Percentiles rank a stretch among this genome's conserved stretches.
phyloP scores from a whole-genome alignment of 1,140 invertebrate genomes.

The Drosophila parvula region DNA sequence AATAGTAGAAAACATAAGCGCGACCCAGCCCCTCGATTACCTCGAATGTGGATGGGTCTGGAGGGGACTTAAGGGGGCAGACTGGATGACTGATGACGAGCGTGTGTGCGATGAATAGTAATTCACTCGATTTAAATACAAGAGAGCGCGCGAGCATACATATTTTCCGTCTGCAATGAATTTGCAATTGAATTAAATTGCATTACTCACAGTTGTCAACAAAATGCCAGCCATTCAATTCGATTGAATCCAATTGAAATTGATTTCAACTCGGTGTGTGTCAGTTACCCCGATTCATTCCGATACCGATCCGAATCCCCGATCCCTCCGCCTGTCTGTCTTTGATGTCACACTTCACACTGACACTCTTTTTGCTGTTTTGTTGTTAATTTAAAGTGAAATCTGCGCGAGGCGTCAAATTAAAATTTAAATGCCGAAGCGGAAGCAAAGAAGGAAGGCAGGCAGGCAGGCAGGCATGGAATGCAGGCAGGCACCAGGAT shows the following conservation, averaged over 20 bases:
- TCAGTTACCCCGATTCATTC: constrained; percentile 8
- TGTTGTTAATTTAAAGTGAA: constrained; percentile 59
- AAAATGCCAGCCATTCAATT: constrained; percentile 78
- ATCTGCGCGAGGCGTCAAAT: constrained; percentile 52
- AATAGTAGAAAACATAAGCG: constrained; percentile 56
- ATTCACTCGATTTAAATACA: constrained; percentile 70
- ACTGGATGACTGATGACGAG: constrained; percentile 29
- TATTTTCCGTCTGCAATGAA: constrained; percentile 65
- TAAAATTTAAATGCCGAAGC: constrained; percentile 50
- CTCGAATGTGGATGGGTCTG: background rate
- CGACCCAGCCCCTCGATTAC: constrained; percentile 23
- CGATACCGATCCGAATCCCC: background rate
- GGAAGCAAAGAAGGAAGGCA: constrained; percentile 2
- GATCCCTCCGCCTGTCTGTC: constrained; percentile 4
- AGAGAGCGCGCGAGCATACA: constrained; percentile 34
- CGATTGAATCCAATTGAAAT: constrained; percentile 80
- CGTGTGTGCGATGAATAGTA: constrained; percentile 68
- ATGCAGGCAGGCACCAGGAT: constrained; percentile 26
- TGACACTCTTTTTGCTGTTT: constrained; percentile 55
- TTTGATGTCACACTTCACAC: constrained; percentile 70
- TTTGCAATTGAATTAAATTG: constrained; percentile 81
- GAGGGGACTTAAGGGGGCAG: background rate
- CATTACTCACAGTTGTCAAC: constrained; percentile 81
- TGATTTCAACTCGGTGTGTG: constrained; percentile 59
- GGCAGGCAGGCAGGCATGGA: background rate